Evolutionary conservation across 1,140 invertebrate genomes (phyloP), one percentile per base, ranked within the genome.

Genomic region (Calycopis cecrops): DNA sequence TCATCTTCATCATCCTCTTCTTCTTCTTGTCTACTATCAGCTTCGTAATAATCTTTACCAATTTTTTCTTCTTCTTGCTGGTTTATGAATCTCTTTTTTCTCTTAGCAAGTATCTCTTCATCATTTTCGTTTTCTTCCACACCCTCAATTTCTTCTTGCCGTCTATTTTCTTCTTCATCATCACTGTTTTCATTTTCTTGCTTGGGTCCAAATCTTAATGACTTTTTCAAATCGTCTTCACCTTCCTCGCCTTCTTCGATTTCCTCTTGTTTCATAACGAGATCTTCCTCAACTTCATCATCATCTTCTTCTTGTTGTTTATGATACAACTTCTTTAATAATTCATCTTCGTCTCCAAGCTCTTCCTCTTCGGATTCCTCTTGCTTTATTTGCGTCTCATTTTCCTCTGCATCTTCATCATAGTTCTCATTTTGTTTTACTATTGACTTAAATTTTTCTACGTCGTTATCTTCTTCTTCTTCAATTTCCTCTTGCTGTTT

Each of bases 141-240:
- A n/a, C 63, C 35, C 33, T 63, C 12, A 9, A 17, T 37, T 57
- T 14, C 56, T n/a, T 66, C 56, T n/a, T 57, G 53, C 10, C 50
- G 54, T 3, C 52, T 58, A 38, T 71, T 56, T 14, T 63, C 60
- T 6, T 67, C 59, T 1, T 62, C 57, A 16, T 59, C 49, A 16
- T 67, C 58, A n/a, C 57, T 60, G 3, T 63, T 59, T 17, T 48
- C 55, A 8, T 68, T 61, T 47, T 64, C 52, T 28, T 60, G 49
- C 11, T 56, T 57, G 57, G 55, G 33, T 40, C 18, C 48, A 59
- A 51, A 51, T 35, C 9, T 65, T 52, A 10, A 48, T 17, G 10
- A 67, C 57, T 33, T 62, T 17, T 21, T 57, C 28, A 52, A 52
- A 28, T 65, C 64, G 3, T 57, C 33, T 34, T 65, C 62, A 42